These are phyloP conservation scores for Heterocephalus glaber DNA, from an alignment of 2,113 vertebrate genomes.

Conservation along the genomic window DNA sequence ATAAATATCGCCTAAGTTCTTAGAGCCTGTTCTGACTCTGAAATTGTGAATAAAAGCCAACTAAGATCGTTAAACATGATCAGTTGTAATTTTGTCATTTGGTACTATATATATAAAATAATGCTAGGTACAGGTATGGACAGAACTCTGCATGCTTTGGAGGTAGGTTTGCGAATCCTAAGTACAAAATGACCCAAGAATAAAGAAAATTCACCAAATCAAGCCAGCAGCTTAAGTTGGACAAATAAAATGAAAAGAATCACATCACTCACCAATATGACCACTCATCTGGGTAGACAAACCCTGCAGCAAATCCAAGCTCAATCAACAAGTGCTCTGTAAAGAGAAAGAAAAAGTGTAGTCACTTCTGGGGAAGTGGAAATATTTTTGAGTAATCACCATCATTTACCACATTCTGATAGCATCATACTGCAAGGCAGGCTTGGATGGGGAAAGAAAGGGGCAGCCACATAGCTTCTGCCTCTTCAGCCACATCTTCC, in stretches of 20 bases:
- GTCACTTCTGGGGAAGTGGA: neutral
- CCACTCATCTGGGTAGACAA: neutral
- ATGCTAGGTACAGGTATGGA: no score
- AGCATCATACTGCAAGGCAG: neutral
- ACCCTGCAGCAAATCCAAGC: neutral
- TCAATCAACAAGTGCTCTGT: neutral
- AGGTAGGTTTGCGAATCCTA: neutral
- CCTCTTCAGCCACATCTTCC: neutral
- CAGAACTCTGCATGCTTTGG: neutral
- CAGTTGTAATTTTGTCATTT: neutral
- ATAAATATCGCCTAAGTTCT: neutral
- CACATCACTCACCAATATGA: slow-evolving; percentile 58
- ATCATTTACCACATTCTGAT: neutral
- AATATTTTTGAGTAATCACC: neutral
- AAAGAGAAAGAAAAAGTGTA: neutral
- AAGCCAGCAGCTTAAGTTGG: neutral
- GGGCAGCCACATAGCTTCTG: neutral
- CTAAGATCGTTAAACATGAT: neutral
- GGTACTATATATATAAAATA: neutral
- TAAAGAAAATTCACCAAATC: neutral
- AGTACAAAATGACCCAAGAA: neutral
- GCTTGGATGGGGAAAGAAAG: neutral
- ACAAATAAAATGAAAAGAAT: neutral
- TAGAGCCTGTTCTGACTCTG: neutral
- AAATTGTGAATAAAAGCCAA: neutral